Percentiles rank a stretch among this genome's conserved stretches.
Evolutionary conservation across 2,797 vertebrate genomes (phyloP).

Genomic region (Petrocephalus sullivani): DNA sequence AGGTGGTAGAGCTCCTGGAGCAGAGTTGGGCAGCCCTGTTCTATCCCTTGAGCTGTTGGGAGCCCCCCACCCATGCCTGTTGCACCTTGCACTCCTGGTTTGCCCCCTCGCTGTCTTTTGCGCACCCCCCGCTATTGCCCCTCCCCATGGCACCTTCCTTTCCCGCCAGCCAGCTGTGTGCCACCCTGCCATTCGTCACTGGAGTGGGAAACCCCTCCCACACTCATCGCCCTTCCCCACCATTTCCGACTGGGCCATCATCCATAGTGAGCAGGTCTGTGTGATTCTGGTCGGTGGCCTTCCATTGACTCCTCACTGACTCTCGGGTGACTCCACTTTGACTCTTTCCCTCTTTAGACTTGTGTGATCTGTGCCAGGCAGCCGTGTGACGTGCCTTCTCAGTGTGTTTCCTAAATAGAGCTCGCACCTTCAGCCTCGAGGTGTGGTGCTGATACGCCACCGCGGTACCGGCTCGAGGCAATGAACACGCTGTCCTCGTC

Average conservation of each 20-base stretch:
- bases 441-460: slow-evolving; percentile 26
- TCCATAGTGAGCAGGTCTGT: not conserved
- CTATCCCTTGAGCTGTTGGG: not conserved
- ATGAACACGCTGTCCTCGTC: slow-evolving; percentile 37
- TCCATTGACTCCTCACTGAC: not conserved
- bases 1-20: not conserved
- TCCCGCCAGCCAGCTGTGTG: slow-evolving; percentile 32
- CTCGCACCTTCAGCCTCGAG: slow-evolving; percentile 31
- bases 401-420: slow-evolving; percentile 38
- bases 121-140: slow-evolving; percentile 15
- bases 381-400: slow-evolving; percentile 5
- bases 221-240: slow-evolving; percentile 22
- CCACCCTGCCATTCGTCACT: slow-evolving; percentile 50
- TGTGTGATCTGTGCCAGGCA: not conserved
- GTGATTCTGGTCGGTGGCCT: not conserved
- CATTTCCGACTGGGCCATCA: not conserved
- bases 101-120: not conserved
- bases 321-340: not conserved
- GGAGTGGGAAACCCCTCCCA: slow-evolving; percentile 38
- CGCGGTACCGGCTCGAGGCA: slow-evolving; percentile 20
- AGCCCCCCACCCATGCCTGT: not conserved
- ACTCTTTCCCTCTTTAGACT: not conserved
- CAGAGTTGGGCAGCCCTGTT: not conserved
- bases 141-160: slow-evolving; percentile 25
- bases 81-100: not conserved